These are phyloP conservation scores for Drosophila pachea DNA, from an alignment of 1,140 invertebrate species.

Conservation along the genomic window DNA sequence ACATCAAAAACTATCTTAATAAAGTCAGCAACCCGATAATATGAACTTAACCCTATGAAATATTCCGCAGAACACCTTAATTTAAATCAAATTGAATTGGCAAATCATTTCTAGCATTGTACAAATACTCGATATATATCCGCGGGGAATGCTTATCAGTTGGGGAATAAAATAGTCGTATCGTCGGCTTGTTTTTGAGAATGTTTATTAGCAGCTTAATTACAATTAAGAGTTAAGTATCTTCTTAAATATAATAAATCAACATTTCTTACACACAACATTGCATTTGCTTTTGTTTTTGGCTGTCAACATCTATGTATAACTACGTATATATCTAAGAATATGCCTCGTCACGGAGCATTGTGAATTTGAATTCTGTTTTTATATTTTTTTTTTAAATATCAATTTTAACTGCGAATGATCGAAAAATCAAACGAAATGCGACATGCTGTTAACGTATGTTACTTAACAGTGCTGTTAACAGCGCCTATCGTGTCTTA, in stretches of 20 bases:
- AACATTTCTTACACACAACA: slow-evolving; percentile 23
- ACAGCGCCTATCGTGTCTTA: not conserved
- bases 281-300: not conserved
- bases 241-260: slow-evolving; percentile 35
- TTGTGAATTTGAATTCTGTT: slow-evolving; percentile 13
- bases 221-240: slow-evolving; percentile 23
- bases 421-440: slow-evolving; percentile 12
- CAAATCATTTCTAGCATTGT: no score
- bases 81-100: no score
- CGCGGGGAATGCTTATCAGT: not conserved
- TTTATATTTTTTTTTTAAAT: slow-evolving; percentile 22
- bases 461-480: slow-evolving; percentile 40
- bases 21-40: no score
- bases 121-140: no score
- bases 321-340: slow-evolving; percentile 29
- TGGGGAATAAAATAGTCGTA: not conserved
- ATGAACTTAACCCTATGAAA: no score
- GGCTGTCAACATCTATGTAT: slow-evolving; percentile 11
- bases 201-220: slow-evolving; percentile 39
- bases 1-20: no score
- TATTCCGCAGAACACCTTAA: no score
- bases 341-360: slow-evolving; percentile 28
- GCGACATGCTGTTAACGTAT: slow-evolving; percentile 33
- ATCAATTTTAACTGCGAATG: slow-evolving; percentile 20
- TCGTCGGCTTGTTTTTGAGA: slow-evolving; percentile 14